phyloP scores from a whole-genome alignment of 2,797 vertebrate genomes.

The Hozukius guyotensis region DNA sequence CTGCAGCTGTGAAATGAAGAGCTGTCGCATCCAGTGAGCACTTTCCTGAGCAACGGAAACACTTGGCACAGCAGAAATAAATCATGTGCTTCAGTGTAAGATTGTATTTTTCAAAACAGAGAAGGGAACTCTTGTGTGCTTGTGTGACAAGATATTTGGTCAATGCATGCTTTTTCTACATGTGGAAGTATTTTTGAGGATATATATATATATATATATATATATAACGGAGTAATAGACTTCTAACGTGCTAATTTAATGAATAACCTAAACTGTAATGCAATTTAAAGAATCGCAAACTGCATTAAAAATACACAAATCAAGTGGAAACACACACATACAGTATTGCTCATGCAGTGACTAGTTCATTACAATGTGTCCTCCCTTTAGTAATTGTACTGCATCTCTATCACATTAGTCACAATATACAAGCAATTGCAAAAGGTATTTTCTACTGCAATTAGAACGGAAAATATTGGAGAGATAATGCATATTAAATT shows the following conservation, averaged over 20 bases:
- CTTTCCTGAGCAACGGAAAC: slow-evolving; percentile 77
- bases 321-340: slow-evolving; percentile 1
- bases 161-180: not conserved
- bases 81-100: slow-evolving; percentile 72
- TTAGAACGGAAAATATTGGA: not conserved
- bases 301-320: slow-evolving; percentile 4
- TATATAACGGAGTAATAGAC: not conserved
- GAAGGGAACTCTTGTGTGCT: slow-evolving; percentile 28
- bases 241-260: slow-evolving; percentile 29
- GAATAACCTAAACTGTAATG: slow-evolving; percentile 1
- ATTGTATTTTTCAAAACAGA: slow-evolving; percentile 69
- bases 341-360: slow-evolving; percentile 2
- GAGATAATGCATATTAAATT: not conserved
- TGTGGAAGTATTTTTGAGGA: not conserved
- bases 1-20: slow-evolving; percentile 81
- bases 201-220: not conserved
- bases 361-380: slow-evolving; percentile 13
- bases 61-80: slow-evolving; percentile 81
- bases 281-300: slow-evolving; percentile 18
- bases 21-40: slow-evolving; percentile 78
- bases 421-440: not conserved
- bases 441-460: not conserved
- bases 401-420: slow-evolving; percentile 18
- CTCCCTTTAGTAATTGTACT: slow-evolving; percentile 8
- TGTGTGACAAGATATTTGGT: slow-evolving; percentile 17